These are phyloP conservation scores for Drosophila gaucha DNA, from an alignment of 2,888 invertebrate genomes.

Conservation along the genomic window DNA sequence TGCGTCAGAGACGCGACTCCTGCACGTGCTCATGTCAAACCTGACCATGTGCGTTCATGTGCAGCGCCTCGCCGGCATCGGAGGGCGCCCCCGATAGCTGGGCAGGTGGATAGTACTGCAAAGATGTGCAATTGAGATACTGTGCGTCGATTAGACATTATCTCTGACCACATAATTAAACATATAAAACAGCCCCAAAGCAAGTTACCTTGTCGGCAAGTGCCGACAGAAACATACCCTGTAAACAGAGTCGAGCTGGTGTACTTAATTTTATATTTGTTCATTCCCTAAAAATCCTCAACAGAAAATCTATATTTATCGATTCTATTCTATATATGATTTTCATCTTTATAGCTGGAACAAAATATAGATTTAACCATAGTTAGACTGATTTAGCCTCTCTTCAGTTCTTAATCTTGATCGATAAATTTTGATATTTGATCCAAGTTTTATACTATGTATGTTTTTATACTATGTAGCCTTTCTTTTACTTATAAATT, in stretches of 20 bases:
- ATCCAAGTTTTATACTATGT: too few relatives aligned
- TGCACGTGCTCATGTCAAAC: slow-evolving; percentile 90
- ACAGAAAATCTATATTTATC: too few relatives aligned
- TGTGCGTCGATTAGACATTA: slow-evolving; percentile 69
- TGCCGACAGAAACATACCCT: not conserved
- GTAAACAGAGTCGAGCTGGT: not conserved
- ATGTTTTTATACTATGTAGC: too few relatives aligned
- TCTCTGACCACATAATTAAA: slow-evolving; percentile 17
- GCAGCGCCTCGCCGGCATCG: slow-evolving; percentile 91
- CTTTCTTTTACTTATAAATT: too few relatives aligned
- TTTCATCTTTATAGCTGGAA: too few relatives aligned
- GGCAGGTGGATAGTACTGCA: slow-evolving; percentile 93
- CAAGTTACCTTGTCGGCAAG: not conserved
- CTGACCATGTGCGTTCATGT: slow-evolving; percentile 94
- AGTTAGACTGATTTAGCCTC: too few relatives aligned
- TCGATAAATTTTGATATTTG: not conserved
- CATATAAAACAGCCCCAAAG: not conserved
- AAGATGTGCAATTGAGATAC: slow-evolving; percentile 85
- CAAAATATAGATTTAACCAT: too few relatives aligned
- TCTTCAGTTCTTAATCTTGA: too few relatives aligned
- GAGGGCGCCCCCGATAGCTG: slow-evolving; percentile 87
- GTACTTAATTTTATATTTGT: too few relatives aligned
- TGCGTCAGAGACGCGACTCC: slow-evolving; percentile 86
- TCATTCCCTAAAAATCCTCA: too few relatives aligned
- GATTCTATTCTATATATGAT: too few relatives aligned